Evolutionary conservation across 2,888 invertebrate species (phyloP).

Genomic region (Coleophora deauratella): DNA sequence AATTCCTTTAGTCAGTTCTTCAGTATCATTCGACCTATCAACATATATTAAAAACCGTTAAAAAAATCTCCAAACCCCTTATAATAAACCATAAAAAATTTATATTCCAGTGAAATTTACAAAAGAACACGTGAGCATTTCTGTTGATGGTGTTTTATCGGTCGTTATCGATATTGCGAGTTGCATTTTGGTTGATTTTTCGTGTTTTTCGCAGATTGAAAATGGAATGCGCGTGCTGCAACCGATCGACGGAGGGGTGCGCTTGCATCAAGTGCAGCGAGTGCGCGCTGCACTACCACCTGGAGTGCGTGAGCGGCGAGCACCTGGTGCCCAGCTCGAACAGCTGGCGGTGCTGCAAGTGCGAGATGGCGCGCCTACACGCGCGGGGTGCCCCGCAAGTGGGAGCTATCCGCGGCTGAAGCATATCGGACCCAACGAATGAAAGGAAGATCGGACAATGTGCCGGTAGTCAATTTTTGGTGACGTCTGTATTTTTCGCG

Average conservation of each 20-base stretch:
- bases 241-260: constrained; percentile 48
- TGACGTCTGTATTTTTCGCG: too few relatives aligned
- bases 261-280: constrained; percentile 54
- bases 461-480: too few relatives aligned
- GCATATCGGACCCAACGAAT: too few relatives aligned
- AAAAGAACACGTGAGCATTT: not conserved
- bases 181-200: too few relatives aligned
- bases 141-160: not conserved
- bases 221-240: constrained; percentile 55
- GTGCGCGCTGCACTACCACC: constrained; percentile 50
- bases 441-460: too few relatives aligned
- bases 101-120: constrained; percentile 10
- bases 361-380: constrained; percentile 30
- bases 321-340: constrained; percentile 40
- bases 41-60: constrained; percentile 22
- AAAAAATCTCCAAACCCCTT: constrained; percentile 30
- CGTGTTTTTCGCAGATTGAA: constrained; percentile 7
- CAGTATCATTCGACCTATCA: constrained; percentile 27
- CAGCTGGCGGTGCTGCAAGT: constrained; percentile 49
- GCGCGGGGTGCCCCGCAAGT: constrained; percentile 18
- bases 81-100: constrained; percentile 18
- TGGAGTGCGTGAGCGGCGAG: constrained; percentile 49
- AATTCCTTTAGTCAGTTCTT: constrained; percentile 8
- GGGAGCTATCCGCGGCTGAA: constrained; percentile 29
- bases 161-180: too few relatives aligned